These are phyloP conservation scores for Pristionchus japonicus DNA, from an alignment of 2,888 invertebrate species.

Conservation along the genomic window DNA sequence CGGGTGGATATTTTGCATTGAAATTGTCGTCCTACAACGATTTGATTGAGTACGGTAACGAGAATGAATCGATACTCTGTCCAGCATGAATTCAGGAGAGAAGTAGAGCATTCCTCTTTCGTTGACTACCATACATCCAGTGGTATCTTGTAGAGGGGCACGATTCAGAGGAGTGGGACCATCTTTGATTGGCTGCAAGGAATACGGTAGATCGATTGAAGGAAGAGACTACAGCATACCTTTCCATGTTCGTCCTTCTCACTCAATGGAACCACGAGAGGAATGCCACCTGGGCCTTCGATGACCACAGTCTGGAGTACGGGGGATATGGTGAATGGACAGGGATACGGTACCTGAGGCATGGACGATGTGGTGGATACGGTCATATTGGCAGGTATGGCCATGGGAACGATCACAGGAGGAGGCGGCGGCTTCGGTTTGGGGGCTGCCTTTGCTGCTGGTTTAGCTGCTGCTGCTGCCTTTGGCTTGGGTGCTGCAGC, in stretches of 20 bases:
- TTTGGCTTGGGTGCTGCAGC: constrained; percentile 4
- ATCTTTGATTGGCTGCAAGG: not conserved
- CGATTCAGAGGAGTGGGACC: not conserved
- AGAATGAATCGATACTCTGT: not conserved
- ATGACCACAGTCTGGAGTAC: not conserved
- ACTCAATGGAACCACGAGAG: not conserved
- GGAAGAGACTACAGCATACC: not conserved
- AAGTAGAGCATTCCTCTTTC: too few species aligned
- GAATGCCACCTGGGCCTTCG: not conserved
- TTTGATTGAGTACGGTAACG: not conserved
- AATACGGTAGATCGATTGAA: not conserved
- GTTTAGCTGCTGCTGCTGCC: constrained; percentile 1
- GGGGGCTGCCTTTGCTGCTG: not conserved
- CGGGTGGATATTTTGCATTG: constrained; percentile 13
- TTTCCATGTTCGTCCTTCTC: constrained; percentile 11
- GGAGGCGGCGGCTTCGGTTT: constrained; percentile 32
- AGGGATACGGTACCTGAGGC: constrained; percentile 13
- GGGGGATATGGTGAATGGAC: not conserved
- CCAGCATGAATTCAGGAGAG: too few species aligned
- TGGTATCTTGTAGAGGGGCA: constrained; percentile 1
- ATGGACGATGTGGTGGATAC: not conserved
- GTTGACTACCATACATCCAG: constrained; percentile 15
- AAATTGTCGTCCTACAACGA: constrained; percentile 21
- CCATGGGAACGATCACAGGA: not conserved
- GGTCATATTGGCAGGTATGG: constrained; percentile 1